Base-by-base conservation (phyloP, 2,797 vertebrate genomes). In the Parauchenoglanis ngamensis region DNA sequence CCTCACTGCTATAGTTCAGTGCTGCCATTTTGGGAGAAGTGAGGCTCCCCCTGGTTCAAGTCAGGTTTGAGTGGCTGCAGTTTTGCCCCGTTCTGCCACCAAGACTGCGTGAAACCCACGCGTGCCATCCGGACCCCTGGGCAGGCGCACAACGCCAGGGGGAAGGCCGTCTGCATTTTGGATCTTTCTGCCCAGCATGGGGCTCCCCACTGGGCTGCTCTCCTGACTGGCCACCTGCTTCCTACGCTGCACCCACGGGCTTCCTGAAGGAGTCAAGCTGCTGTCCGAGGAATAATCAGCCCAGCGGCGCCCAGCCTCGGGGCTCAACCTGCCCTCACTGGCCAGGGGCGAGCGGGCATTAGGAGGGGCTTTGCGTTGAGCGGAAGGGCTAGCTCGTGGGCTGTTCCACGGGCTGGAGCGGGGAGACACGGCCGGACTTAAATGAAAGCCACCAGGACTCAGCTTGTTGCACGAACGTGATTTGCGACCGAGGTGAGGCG, bases 261-360 rank as follows among this genome's bases (percentile, higher is more conserved):
- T 99, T 28, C 97, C 96, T 0, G 96, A 99, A 2, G 98, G 98
- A 0, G 98, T 99, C 89, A 95, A 91, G 86, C 98, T 99, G 92
- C 98, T 99, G 90, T 99, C 98, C 0, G 98, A 99, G n/a, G 98
- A 99, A 92, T 98, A 98, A 94, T 99, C 98, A 1, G 91, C 95
- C 91, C 95, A 96, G 82, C 96, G 97, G 44, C 95, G 97, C 0
- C 97, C 97, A 0, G 95, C 44, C 87, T 96, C 96, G 0, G 93
- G 92, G 85, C 96, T 97, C 54, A 96, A 93, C 44, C 96, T 94
- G 56, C 95, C 94, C 77, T 97, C 96, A 56, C 95, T 95, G 0
- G 94, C 97, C 80, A 99, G 90, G 0, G 97, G 98, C 3, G 85
- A 86, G 31, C 85, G 85, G 61, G 61, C 31, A 25, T 79, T 86